These are phyloP conservation scores for Aphelinus certus DNA, from an alignment of 1,140 invertebrate genomes.

Conservation along the genomic window DNA sequence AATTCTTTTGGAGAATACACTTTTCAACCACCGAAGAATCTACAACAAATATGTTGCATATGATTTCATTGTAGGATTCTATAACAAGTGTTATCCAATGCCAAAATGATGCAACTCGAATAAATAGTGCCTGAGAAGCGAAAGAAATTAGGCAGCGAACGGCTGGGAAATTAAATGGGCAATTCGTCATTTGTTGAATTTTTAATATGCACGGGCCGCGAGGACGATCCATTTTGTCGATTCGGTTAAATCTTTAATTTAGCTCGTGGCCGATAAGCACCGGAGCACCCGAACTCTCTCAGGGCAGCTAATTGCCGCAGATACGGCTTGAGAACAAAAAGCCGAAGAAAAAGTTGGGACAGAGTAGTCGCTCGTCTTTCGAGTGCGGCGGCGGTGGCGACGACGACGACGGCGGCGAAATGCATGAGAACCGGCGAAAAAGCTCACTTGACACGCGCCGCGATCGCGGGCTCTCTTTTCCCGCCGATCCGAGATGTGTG, in stretches of 20 bases:
- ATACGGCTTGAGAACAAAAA: constrained; percentile 44
- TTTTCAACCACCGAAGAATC: too few species aligned
- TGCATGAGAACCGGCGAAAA: constrained; percentile 53
- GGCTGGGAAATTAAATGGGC: too few species aligned
- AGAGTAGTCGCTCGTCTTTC: constrained; percentile 40
- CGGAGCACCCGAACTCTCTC: constrained; percentile 59
- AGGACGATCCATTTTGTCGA: constrained; percentile 45
- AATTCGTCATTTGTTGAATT: too few species aligned
- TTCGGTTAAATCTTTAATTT: constrained; percentile 43
- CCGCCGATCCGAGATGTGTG: constrained; percentile 2
- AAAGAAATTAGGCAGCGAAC: too few species aligned
- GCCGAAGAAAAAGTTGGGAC: constrained; percentile 35
- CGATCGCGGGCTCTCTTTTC: constrained; percentile 22
- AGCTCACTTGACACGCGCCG: constrained; percentile 39
- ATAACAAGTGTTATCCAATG: too few species aligned
- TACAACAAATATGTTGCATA: too few species aligned
- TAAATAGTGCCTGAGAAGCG: too few species aligned
- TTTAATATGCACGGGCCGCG: constrained; percentile 2
- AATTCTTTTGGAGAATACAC: too few species aligned
- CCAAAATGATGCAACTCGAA: too few species aligned
- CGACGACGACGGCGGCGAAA: constrained; percentile 45
- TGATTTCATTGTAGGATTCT: too few species aligned
- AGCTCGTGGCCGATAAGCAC: constrained; percentile 46
- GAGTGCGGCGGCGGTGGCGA: constrained; percentile 37
- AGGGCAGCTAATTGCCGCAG: constrained; percentile 59